Conservation (phyloP, 2,113 vertebrate genomes). For the Laticauda colubrina region DNA sequence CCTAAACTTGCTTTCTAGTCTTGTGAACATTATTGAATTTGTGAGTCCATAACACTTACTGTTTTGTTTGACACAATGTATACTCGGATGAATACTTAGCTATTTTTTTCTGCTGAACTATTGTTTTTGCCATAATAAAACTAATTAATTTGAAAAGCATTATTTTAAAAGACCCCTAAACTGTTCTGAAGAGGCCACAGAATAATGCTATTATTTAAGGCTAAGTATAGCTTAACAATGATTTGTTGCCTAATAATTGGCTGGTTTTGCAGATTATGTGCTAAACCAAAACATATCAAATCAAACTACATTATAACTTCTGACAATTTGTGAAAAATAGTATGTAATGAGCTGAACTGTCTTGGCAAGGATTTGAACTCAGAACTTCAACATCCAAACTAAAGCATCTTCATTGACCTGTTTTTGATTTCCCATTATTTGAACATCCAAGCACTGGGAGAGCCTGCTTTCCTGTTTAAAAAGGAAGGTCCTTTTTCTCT, state of each 20-base stretch:
- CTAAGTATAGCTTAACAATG: background rate
- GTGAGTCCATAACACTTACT: background rate
- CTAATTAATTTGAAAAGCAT: background rate
- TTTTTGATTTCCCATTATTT: background rate
- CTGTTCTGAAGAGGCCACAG: background rate
- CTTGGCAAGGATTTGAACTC: background rate
- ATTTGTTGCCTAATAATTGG: background rate
- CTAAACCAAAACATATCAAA: background rate
- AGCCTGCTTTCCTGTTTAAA: slow-evolving; percentile 41
- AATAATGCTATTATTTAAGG: background rate
- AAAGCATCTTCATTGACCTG: background rate
- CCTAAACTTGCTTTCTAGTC: background rate
- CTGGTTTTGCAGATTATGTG: background rate
- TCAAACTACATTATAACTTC: background rate
- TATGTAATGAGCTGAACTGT: background rate
- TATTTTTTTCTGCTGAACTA: background rate
- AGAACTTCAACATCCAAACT: background rate
- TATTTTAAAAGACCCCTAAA: background rate
- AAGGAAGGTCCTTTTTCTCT: slow-evolving; percentile 17
- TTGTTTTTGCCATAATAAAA: background rate
- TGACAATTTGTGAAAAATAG: background rate
- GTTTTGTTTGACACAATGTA: background rate
- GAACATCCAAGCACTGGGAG: background rate
- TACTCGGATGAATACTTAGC: background rate
- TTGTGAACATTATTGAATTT: background rate